phyloP scores from a whole-genome alignment of 2,113 vertebrate genomes.

The Cryptomyrus ogoouensis region DNA sequence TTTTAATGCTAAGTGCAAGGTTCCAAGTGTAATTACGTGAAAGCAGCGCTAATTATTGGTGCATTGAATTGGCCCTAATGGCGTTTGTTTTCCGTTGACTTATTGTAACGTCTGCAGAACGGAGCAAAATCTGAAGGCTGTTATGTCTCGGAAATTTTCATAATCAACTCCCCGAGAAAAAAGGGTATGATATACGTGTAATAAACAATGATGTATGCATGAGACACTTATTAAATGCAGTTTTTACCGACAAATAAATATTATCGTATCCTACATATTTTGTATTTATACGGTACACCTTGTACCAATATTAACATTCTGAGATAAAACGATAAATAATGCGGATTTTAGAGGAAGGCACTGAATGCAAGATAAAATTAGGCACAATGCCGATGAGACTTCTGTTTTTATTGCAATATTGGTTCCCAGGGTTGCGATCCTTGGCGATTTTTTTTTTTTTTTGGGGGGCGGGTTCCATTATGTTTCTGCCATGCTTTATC shows the following conservation, averaged over 20 bases:
- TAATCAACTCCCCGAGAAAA: constrained; percentile 35
- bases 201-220: neutral
- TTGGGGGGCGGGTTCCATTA: constrained; percentile 10
- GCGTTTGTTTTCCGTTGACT: constrained; percentile 57
- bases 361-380: neutral
- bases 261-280: neutral
- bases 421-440: neutral
- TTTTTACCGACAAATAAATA: neutral
- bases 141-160: constrained; percentile 47
- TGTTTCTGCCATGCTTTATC: constrained; percentile 24
- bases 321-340: neutral
- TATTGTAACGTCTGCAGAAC: constrained; percentile 45
- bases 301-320: neutral
- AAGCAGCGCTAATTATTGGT: constrained; percentile 72
- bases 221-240: neutral
- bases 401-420: neutral
- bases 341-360: neutral
- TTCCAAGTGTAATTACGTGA: constrained; percentile 40
- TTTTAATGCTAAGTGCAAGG: constrained; percentile 2
- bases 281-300: neutral
- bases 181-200: constrained; percentile 31
- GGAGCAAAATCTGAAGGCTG: constrained; percentile 47
- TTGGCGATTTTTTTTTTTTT: neutral
- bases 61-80: constrained; percentile 75
- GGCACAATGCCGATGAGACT: neutral